Conservation (phyloP, 1,140 invertebrate genomes). For the Telenomus remus region DNA sequence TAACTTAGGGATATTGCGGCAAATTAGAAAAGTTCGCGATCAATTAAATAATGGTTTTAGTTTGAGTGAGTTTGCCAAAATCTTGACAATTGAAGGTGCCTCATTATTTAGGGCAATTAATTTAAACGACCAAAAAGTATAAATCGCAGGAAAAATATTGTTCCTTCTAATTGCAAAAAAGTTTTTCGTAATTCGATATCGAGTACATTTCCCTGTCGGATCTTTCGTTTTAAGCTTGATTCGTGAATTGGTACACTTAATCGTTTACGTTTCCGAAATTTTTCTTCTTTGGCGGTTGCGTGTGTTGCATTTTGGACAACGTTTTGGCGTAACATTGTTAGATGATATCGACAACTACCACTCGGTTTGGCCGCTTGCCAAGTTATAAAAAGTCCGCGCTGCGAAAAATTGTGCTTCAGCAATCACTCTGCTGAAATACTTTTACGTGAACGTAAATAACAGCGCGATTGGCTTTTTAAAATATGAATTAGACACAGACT, state of each 20-base stretch:
- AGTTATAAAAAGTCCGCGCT: conserved; percentile 41
- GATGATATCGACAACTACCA: conserved; percentile 43
- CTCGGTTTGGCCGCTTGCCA: conserved; percentile 35
- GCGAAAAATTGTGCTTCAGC: conserved; percentile 27
- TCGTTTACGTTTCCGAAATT: too few relatives aligned
- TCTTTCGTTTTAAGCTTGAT: too few relatives aligned
- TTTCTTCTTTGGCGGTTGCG: conserved; percentile 26
- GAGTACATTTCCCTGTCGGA: too few relatives aligned
- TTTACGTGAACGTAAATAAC: conserved; percentile 6
- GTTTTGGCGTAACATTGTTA: conserved; percentile 39
- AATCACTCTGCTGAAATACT: conserved; percentile 20
- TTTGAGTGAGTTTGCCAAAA: neutral
- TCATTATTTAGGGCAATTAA: neutral
- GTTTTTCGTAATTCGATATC: too few relatives aligned
- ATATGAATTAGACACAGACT: conserved; percentile 5
- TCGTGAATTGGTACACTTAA: too few relatives aligned
- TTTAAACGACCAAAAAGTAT: neutral
- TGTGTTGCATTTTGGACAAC: conserved; percentile 27
- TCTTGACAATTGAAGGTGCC: neutral
- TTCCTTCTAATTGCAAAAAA: too few relatives aligned
- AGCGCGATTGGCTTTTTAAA: neutral
- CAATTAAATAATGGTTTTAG: neutral
- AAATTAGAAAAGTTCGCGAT: conserved; percentile 21
- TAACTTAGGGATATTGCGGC: neutral
- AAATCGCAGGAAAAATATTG: neutral